A percentile compares a stretch with the other conserved stretches of the same genome.
Evolutionary conservation across 2,797 vertebrate species (phyloP).

Genomic region (Anableps anableps): DNA sequence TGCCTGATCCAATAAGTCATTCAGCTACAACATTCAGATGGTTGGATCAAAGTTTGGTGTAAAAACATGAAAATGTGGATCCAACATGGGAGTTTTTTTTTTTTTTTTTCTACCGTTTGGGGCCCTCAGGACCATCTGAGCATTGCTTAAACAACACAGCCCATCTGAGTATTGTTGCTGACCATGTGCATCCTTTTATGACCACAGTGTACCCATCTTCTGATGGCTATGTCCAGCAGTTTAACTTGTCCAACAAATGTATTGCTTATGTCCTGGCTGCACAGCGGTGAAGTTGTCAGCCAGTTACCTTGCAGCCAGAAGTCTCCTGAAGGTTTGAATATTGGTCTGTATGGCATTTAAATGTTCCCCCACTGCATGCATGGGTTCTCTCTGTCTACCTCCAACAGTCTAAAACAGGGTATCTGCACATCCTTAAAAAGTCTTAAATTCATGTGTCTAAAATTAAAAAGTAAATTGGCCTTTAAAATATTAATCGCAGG

Average conservation of each 20-base stretch:
- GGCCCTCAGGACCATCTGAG: neutral
- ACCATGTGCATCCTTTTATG: no score
- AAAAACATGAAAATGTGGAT: neutral
- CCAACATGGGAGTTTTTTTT: neutral
- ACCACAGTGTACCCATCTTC: no score
- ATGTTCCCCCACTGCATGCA: no score
- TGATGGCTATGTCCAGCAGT: no score
- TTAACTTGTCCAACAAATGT: no score
- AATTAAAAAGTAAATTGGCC: no score
- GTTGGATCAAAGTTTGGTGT: neutral
- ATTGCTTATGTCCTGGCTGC: neutral
- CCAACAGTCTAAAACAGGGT: no score
- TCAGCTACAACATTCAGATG: neutral
- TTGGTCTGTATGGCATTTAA: neutral
- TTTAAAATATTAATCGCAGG: no score
- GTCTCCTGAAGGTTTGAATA: neutral
- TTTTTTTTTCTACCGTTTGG: neutral
- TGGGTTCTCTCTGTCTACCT: no score
- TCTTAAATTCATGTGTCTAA: no score
- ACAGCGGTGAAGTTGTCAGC: neutral
- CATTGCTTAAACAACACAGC: neutral
- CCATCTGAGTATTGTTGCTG: no score
- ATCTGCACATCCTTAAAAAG: no score
- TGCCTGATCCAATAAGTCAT: neutral
- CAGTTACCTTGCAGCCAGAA: neutral